These are phyloP conservation scores for Phrynocephalus vlangalii DNA, from an alignment of 2,797 vertebrate species.

Conservation along the genomic window DNA sequence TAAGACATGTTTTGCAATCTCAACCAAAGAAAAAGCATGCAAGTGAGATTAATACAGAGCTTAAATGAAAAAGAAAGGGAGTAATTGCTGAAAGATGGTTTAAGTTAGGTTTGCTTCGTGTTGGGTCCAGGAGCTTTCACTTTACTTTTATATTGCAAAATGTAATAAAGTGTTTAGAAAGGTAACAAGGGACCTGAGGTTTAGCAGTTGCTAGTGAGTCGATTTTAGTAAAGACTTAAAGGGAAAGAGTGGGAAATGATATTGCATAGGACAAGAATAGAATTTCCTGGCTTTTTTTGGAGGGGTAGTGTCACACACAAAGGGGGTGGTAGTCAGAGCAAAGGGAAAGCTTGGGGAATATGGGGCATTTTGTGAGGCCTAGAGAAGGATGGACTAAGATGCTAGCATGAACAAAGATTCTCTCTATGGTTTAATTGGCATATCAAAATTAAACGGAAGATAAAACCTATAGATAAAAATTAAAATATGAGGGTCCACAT, in stretches of 20 bases:
- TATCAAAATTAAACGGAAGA: neutral
- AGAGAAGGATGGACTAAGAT: neutral
- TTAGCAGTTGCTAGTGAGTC: conserved; percentile 66
- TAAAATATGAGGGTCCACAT: neutral
- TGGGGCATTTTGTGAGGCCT: conserved; percentile 42
- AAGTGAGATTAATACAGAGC: conserved; percentile 6
- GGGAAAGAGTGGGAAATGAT: conserved; percentile 65
- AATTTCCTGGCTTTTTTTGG: conserved; percentile 46
- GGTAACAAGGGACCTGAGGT: conserved; percentile 71
- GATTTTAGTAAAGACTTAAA: conserved; percentile 69
- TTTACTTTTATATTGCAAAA: conserved; percentile 68
- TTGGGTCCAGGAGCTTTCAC: conserved; percentile 52
- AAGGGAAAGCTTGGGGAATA: conserved; percentile 47
- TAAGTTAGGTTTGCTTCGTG: conserved; percentile 41
- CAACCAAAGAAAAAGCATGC: rapidly evolving
- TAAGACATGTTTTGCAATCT: neutral
- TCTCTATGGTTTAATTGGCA: conserved; percentile 15
- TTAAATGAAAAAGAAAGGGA: conserved; percentile 46
- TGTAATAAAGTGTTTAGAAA: conserved; percentile 72
- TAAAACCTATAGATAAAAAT: neutral
- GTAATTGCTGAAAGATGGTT: conserved; percentile 27
- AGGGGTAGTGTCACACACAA: conserved; percentile 55
- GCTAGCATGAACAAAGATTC: neutral
- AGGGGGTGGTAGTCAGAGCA: conserved; percentile 44
- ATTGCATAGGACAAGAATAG: conserved; percentile 54